A percentile compares a stretch with the other conserved stretches of the same genome.
Evolutionary conservation across 2,888 invertebrate genomes (phyloP).

Genomic region (Sesamia inferens): DNA sequence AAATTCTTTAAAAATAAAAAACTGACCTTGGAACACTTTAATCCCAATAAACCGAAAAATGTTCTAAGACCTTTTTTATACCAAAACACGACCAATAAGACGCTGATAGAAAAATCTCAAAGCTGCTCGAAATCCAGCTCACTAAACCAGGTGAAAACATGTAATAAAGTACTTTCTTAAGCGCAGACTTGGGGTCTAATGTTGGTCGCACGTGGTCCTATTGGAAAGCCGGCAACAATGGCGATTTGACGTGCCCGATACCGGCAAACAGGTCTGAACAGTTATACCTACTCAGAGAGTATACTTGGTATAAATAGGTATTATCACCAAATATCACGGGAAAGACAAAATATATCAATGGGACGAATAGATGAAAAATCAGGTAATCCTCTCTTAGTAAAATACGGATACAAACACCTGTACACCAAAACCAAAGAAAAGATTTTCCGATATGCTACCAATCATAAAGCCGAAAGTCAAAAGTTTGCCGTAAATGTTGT

Average conservation of each 20-base stretch:
- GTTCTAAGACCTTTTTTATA: background rate
- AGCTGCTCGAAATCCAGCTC: slow-evolving; percentile 44
- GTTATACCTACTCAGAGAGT: slow-evolving; percentile 1
- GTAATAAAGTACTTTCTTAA: slow-evolving; percentile 51
- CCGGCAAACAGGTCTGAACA: slow-evolving; percentile 37
- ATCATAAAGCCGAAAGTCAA: background rate
- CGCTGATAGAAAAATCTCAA: background rate
- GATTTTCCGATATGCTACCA: background rate
- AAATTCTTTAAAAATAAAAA: background rate
- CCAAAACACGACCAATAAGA: background rate
- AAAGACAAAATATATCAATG: background rate
- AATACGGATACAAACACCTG: background rate
- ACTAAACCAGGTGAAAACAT: slow-evolving; percentile 26
- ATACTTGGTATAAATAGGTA: slow-evolving; percentile 9
- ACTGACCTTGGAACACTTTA: background rate
- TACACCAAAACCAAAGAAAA: background rate
- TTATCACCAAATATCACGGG: slow-evolving; percentile 14
- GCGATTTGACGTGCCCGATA: slow-evolving; percentile 55
- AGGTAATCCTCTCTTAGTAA: background rate
- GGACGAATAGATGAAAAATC: background rate
- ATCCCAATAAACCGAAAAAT: background rate
- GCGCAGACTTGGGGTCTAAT: slow-evolving; percentile 8
- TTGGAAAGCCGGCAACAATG: slow-evolving; percentile 57
- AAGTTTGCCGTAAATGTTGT: background rate
- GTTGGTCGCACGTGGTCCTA: slow-evolving; percentile 40